A percentile compares a stretch with the other conserved stretches of the same genome.
Conservation (phyloP, 2,888 invertebrate species). For the Trachelus iudaicus region DNA sequence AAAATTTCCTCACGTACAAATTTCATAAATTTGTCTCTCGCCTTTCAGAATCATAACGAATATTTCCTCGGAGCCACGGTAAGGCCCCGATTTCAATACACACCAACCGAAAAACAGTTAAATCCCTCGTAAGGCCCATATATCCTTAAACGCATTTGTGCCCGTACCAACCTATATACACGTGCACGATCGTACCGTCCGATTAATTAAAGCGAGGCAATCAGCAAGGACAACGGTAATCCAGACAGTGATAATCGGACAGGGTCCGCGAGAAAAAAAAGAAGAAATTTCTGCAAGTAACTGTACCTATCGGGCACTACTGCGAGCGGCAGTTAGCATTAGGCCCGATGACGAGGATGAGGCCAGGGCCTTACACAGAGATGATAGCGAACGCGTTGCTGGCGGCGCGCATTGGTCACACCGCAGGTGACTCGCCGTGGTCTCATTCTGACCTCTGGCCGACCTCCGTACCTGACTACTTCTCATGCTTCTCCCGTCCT, state of each 20-base stretch:
- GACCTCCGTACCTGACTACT: slow-evolving; percentile 53
- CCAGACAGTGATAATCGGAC: neutral
- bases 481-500: slow-evolving; percentile 20
- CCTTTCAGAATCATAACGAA: slow-evolving; percentile 12
- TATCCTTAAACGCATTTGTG: neutral
- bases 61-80: slow-evolving; percentile 38
- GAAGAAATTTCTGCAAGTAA: slow-evolving; percentile 16
- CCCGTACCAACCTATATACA: neutral
- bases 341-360: slow-evolving; percentile 47
- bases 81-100: slow-evolving; percentile 59
- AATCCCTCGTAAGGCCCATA: neutral
- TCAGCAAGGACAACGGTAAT: neutral
- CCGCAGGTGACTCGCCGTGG: slow-evolving; percentile 54
- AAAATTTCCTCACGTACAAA: neutral
- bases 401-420: slow-evolving; percentile 52
- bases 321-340: slow-evolving; percentile 41
- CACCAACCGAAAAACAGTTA: neutral
- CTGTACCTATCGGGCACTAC: slow-evolving; percentile 25
- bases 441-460: slow-evolving; percentile 46
- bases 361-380: slow-evolving; percentile 30
- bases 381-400: slow-evolving; percentile 48
- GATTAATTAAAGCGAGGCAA: neutral
- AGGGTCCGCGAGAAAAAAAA: neutral
- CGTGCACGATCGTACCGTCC: neutral
- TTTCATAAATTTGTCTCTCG: slow-evolving; percentile 26